Evolutionary conservation across 2,888 invertebrate species (phyloP), one percentile per base, ranked within the genome.

Genomic region (Catocala fraxini): DNA sequence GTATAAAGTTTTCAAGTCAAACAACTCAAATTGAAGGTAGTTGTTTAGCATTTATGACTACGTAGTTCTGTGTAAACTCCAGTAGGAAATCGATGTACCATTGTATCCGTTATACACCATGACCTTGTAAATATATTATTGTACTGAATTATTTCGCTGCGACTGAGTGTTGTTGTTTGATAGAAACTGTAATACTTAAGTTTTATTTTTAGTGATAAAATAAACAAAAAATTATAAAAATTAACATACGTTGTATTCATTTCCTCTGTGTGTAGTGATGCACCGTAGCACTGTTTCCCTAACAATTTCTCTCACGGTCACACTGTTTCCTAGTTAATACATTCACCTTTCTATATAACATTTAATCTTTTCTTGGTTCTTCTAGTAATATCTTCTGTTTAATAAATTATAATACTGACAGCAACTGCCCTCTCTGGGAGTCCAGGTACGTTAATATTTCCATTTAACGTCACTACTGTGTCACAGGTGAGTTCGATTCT

Each of bases 201-300:
- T 88, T 93, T 92, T 90, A 93, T 89, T 88, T 91, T 93, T 92
- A 94, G 93, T 93, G 88, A 92, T 92, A 94, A 93, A 94, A 94
- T 93, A 92, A 93, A 93, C 88, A 91, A 90, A 91, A 88, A 86
- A 84, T 82, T 88, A 89, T 84, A 90, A 91, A 91, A 89, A 84
- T 73, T 81, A 70, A 70, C 53, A 42, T 55, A 51, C 73, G 83
- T 88, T 88, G 87, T 89, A 82, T 88, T 77, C 48, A 75, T 77
- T 89, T 84, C 86, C 89, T 90, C 69, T 84, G 76, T 85, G 76
- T 84, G 74, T 88, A 84, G 83, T 80, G 73, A 79, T 83, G 88
- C 89, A 90, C 89, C 77, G 54, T 80, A 82, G 90, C 89, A 90
- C 91, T 71, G 67, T 83, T 84, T 85, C 81, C 85, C 80, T 90